Evolutionary conservation across 2,888 invertebrate species (phyloP).

Genomic region (Malthinus seriepunctatus): DNA sequence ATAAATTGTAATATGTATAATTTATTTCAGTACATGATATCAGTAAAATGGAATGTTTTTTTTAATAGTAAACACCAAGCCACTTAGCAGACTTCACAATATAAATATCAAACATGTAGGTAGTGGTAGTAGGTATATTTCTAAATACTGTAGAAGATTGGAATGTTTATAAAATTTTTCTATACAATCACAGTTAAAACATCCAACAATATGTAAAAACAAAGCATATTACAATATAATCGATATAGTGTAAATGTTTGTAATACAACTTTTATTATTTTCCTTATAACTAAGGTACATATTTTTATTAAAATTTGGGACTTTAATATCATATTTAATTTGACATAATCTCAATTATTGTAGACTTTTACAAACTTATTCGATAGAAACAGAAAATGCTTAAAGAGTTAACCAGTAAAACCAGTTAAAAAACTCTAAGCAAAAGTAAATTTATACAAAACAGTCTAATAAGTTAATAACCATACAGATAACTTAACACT

Average conservation of each 20-base stretch:
- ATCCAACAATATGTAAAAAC: not conserved
- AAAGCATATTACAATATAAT: not conserved
- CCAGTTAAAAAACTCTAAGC: slow-evolving; percentile 3
- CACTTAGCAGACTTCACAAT: not conserved
- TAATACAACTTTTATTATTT: too few species aligned
- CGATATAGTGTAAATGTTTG: too few species aligned
- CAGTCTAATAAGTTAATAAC: too few species aligned
- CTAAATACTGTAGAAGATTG: slow-evolving; percentile 1
- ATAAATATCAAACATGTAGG: slow-evolving; percentile 2
- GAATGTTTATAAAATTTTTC: slow-evolving; percentile 2
- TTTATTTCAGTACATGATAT: slow-evolving; percentile 3
- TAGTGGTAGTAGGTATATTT: not conserved
- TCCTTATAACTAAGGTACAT: too few species aligned
- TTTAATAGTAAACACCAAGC: not conserved
- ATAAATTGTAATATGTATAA: slow-evolving; percentile 6
- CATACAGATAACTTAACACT: too few species aligned
- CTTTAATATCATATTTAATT: too few species aligned
- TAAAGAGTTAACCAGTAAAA: not conserved
- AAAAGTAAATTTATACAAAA: too few species aligned
- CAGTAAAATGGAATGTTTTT: slow-evolving; percentile 5
- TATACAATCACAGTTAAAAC: slow-evolving; percentile 4
- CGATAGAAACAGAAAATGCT: too few species aligned
- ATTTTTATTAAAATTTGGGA: too few species aligned
- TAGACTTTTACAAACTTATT: too few species aligned
- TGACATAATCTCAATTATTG: too few species aligned